Base-by-base conservation (phyloP, 2,888 invertebrate species). In the Pedicia rivosa region DNA sequence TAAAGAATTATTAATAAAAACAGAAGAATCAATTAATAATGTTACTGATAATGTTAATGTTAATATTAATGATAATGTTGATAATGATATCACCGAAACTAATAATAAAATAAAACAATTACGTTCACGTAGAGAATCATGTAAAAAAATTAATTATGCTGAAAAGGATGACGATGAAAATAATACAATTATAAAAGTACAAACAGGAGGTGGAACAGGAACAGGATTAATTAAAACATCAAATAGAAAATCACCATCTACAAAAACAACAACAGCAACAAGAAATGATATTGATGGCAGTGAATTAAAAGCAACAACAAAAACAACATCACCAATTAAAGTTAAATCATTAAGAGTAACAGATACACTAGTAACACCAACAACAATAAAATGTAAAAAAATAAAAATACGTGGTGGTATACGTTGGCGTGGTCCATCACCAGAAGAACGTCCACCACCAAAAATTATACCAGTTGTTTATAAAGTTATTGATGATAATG, bases 381-480 rank as follows among this genome's bases (percentile, higher is more conserved):
- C 4, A n/a, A 5, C 15, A 9, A 6, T 4, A 30, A 14, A 19
- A n/a, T 4, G 6, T 16, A 19, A 19, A 7, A 12, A 31, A 29
- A 30, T 30, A 13, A 20, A 30, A 8, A 13, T 33, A 17, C 37
- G 37, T 12, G 33, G 37, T 27, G n/a, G n/a, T n/a, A 37, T 40
- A 14, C 28, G 37, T 1, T 40, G 40, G 40, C 25, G 36, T 12
- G 15, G 33, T 6, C 40, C 36, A 15, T 24, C 29, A 19, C 34
- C 34, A 7, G 27, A 31, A 4, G 20, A 19, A 32, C 20, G 24
- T 14, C 36, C 40, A 10, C 16, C 22, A 12, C n/a, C 26, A 28
- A n/a, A n/a, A n/a, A 56, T 58, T 12, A 53, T 55, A 1, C 56
- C 59, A 3, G 52, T 54, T 2, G 43, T 60, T 6, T 58, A 59